Evolutionary conservation across 2,113 vertebrate species (phyloP).

Genomic region (Pelecanus crispus): DNA sequence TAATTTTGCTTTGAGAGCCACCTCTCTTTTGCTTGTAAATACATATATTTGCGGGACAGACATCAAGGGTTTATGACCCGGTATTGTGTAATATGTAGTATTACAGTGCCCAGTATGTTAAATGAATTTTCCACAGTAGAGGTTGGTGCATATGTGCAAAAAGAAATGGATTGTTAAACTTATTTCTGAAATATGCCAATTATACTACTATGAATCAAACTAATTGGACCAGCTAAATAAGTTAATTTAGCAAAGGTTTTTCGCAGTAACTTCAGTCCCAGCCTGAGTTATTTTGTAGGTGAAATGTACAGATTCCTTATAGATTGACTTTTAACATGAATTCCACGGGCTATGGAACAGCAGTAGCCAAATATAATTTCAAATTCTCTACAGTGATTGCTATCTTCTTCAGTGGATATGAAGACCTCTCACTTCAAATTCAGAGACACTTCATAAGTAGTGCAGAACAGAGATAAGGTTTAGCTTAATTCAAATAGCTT

Average conservation of each 20-base stretch:
- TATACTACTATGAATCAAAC: background rate
- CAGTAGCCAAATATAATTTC: background rate
- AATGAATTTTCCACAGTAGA: background rate
- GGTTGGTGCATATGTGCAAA: background rate
- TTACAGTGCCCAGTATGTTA: background rate
- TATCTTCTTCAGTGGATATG: background rate
- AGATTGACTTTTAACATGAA: background rate
- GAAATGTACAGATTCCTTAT: background rate
- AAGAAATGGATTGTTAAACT: background rate
- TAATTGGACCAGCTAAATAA: background rate
- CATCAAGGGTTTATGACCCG: background rate
- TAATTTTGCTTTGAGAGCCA: background rate
- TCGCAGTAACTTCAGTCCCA: background rate
- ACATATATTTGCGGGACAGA: background rate
- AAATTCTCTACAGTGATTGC: background rate
- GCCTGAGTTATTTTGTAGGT: background rate
- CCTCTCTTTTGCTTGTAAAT: background rate
- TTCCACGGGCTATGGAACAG: background rate
- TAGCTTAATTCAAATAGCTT: background rate
- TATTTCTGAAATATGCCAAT: background rate
- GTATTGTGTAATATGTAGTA: background rate
- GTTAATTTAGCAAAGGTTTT: background rate
- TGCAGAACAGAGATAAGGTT: background rate
- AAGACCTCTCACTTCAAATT: background rate
- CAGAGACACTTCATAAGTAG: background rate